Conservation (phyloP, 2,797 vertebrate species). For the Orestias chungarensis region DNA sequence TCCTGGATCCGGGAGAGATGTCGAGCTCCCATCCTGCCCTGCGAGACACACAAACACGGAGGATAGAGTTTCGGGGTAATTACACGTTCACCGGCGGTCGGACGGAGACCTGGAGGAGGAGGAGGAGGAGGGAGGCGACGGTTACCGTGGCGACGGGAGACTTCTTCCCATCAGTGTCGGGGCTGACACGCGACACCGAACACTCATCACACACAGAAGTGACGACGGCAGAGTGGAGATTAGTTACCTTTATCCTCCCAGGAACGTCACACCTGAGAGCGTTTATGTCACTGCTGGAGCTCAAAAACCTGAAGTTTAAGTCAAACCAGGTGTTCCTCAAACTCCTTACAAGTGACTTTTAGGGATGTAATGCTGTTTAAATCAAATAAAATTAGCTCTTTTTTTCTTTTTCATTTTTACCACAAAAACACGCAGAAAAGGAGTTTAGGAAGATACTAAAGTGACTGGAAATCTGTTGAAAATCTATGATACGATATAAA, state of each 20-base stretch:
- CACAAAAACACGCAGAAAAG: no score
- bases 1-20: slow-evolving; percentile 59
- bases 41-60: slow-evolving; percentile 12
- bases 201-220: slow-evolving; percentile 13
- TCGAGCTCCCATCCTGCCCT: slow-evolving; percentile 45
- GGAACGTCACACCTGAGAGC: slow-evolving; percentile 30
- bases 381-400: no score
- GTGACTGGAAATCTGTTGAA: no score
- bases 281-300: not conserved
- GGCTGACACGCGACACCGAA: slow-evolving; percentile 55
- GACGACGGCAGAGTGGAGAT: slow-evolving; percentile 47
- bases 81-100: slow-evolving; percentile 45
- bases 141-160: slow-evolving; percentile 55
- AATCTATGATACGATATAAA: no score
- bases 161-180: slow-evolving; percentile 36
- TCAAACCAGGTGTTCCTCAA: no score
- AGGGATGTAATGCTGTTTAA: no score
- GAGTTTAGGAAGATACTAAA: no score
- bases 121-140: slow-evolving; percentile 13
- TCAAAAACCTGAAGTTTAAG: no score
- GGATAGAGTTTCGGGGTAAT: slow-evolving; percentile 69
- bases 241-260: slow-evolving; percentile 49
- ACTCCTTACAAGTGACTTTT: no score
- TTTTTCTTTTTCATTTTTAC: no score
- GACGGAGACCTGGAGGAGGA: slow-evolving; percentile 27